These are phyloP conservation scores for Monodelphis domestica DNA, from an alignment of 2,797 vertebrate species.

Conservation along the genomic window DNA sequence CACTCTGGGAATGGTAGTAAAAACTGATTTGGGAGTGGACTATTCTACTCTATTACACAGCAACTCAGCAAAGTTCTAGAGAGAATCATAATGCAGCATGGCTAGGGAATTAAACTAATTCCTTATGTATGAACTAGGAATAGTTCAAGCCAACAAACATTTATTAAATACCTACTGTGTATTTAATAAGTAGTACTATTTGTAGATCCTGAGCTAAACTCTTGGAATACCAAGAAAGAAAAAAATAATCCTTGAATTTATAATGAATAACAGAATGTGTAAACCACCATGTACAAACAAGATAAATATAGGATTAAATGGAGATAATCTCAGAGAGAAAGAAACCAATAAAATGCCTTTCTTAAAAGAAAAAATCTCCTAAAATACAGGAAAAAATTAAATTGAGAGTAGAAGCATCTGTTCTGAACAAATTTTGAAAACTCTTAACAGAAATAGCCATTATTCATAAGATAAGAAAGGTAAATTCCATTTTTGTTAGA, in stretches of 20 bases:
- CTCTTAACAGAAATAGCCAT: conserved; percentile 14
- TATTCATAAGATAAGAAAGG: conserved; percentile 27
- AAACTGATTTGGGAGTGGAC: not conserved
- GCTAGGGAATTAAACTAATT: not conserved
- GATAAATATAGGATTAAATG: not conserved
- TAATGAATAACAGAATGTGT: not conserved
- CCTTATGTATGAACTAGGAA: not conserved
- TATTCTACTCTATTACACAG: not conserved
- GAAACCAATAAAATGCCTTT: not conserved
- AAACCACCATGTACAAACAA: not conserved
- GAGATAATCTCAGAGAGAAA: not conserved
- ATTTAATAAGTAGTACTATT: not conserved
- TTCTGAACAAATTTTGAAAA: conserved; percentile 46
- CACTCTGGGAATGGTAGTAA: not conserved
- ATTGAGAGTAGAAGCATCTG: conserved; percentile 44
- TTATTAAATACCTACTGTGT: not conserved
- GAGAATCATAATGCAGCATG: not conserved
- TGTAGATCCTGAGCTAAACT: not conserved
- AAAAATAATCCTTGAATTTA: not conserved
- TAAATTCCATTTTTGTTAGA: conserved; percentile 39
- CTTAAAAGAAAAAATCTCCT: conserved; percentile 18
- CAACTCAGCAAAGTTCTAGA: not conserved
- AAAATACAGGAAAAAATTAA: conserved; percentile 36
- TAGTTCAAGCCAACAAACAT: not conserved
- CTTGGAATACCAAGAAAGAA: not conserved